phyloP scores from a whole-genome alignment of 2,888 invertebrate species.

The Eupithecia dodoneata region DNA sequence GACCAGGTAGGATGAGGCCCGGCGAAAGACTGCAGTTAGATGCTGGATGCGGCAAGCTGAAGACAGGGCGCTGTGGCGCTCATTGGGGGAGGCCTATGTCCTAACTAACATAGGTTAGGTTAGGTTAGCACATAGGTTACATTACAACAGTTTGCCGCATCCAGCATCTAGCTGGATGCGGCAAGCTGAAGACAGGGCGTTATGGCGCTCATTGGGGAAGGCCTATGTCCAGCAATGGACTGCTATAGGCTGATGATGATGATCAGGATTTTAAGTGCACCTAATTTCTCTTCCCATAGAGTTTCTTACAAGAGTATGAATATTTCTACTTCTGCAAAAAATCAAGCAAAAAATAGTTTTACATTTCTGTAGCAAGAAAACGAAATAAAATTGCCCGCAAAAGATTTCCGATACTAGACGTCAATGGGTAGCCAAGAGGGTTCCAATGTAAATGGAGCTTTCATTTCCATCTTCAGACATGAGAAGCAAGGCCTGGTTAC shows the following conservation, averaged over 20 bases:
- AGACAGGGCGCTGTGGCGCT: not conserved
- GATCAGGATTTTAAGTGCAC: no score
- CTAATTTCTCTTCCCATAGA: not conserved
- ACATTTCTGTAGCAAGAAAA: slow-evolving; percentile 20
- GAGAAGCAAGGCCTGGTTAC: slow-evolving; percentile 29
- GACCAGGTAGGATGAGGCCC: no score
- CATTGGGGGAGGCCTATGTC: not conserved
- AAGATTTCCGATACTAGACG: slow-evolving; percentile 36
- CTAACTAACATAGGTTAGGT: no score
- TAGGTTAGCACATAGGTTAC: no score
- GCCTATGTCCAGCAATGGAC: not conserved
- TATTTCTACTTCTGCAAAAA: slow-evolving; percentile 14
- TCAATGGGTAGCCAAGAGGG: slow-evolving; percentile 27
- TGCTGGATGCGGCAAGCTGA: not conserved
- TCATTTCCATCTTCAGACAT: not conserved
- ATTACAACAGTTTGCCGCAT: no score
- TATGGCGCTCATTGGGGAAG: not conserved
- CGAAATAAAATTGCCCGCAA: slow-evolving; percentile 26
- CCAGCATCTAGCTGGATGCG: no score
- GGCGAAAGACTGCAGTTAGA: no score
- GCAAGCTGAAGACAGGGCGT: not conserved
- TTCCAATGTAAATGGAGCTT: slow-evolving; percentile 25
- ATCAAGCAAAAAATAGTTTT: slow-evolving; percentile 18
- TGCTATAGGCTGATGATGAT: not conserved
- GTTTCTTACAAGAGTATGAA: not conserved